Base-by-base conservation (phyloP, 2,888 invertebrate genomes). In the Thecocarcelia acutangulata region DNA sequence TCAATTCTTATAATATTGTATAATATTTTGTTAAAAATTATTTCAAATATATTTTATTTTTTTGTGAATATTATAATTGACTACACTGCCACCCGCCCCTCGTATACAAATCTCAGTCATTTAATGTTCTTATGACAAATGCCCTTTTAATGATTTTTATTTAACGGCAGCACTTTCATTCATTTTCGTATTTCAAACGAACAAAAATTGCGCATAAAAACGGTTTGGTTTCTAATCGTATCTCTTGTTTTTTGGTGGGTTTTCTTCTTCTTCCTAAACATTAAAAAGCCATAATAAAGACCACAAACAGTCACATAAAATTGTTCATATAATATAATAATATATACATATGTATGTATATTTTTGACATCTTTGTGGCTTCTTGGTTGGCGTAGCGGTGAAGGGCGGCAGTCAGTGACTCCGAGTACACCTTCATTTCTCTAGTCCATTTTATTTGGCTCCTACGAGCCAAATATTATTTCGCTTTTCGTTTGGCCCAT, bases 201-300 rank as follows among this genome's bases (percentile, higher is more conserved):
- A 64, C 24, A 66, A 13, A 69, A 74, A 33, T 40, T 19, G 37
- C 44, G 17, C 46, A 52, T 56, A 50, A 72, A 54, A 76, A 68
- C 59, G 70, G 52, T 75, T 77, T 78, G 70, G 52, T 75, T 77
- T 78, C 70, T 78, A 82, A 82, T 61, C 78, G 66, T 66, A 74
- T 19, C 68, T 15, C 59, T 54, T 70, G 40, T 50, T 66, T 48
- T 13, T 63, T 2, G 33, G 9, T 33, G n/a, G n/a, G 15, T 28
- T 24, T 50, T 52, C 44, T 48, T 61, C 24, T 56, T 46, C 33
- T 69, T 52, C n/a, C 48, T 68, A 37, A 64, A 66, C 78, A 74
- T 78, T 82, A 78, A 82, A 78, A 82, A 66, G 70, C 64, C 69
- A 64, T 74, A 77, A 76, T 52, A 76, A 61, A 69, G 46, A 50